Percentiles rank a stretch among this genome's conserved stretches.
These are phyloP conservation scores for Rhineura floridana DNA, from an alignment of 2,113 vertebrate genomes.

Conservation along the genomic window DNA sequence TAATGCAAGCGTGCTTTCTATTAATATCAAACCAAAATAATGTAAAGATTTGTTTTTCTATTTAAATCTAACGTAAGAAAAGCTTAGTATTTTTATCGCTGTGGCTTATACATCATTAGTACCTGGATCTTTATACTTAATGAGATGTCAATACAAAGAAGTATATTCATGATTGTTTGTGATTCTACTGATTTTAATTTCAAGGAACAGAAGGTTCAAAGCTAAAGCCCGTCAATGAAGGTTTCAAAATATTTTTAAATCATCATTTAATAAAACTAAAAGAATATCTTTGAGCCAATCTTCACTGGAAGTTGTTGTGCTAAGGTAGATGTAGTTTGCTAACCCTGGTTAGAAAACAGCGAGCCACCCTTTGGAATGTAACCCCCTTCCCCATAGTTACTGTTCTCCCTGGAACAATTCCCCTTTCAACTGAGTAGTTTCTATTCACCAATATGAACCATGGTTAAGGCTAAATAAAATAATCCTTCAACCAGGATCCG, in stretches of 20 bases:
- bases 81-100: conserved; percentile 43
- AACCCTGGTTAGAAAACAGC: not conserved
- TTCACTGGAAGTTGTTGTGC: not conserved
- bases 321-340: conserved; percentile 1
- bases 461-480: not conserved
- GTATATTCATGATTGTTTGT: conserved; percentile 34
- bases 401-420: no score
- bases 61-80: conserved; percentile 49
- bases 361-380: not conserved
- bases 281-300: conserved; percentile 19
- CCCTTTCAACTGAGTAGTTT: no score
- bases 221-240: conserved; percentile 53
- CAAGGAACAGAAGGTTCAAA: conserved; percentile 31
- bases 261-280: conserved; percentile 31
- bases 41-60: conserved; percentile 43
- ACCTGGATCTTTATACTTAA: conserved; percentile 46
- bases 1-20: conserved; percentile 48
- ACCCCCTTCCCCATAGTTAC: not conserved
- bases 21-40: conserved; percentile 51
- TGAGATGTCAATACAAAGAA: conserved; percentile 38
- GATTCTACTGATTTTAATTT: conserved; percentile 33
- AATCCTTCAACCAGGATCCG: not conserved
- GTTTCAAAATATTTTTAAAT: conserved; percentile 51
- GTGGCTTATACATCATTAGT: conserved; percentile 54
- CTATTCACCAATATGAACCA: not conserved